Percentiles rank a stretch among this genome's conserved stretches.
Evolutionary conservation across 2,113 vertebrate genomes (phyloP).

Genomic region (Pterocles burchelli): DNA sequence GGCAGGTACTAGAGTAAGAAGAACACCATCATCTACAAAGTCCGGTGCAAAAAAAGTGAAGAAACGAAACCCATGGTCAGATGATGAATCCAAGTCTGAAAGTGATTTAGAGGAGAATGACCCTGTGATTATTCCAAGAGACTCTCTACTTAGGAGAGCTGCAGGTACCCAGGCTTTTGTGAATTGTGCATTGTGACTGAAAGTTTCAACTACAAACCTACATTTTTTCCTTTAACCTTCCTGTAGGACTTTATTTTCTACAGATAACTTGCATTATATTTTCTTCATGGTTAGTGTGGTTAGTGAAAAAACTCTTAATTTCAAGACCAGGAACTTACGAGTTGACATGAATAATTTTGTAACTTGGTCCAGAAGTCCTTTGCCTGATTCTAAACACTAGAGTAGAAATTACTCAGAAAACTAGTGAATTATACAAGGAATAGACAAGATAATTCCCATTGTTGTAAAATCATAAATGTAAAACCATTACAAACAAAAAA

Average conservation of each 20-base stretch:
- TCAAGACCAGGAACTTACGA: neutral
- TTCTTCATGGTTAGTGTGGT: neutral
- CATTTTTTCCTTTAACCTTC: neutral
- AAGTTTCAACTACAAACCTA: neutral
- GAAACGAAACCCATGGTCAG: constrained; percentile 98
- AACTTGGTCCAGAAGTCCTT: neutral
- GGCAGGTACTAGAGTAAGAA: constrained; percentile 88
- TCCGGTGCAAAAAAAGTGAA: constrained; percentile 86
- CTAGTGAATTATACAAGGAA: neutral
- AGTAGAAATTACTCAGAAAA: neutral
- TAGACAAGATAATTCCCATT: neutral
- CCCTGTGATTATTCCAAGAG: constrained; percentile 89
- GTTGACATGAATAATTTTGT: neutral
- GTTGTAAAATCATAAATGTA: too few species aligned
- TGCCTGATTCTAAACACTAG: neutral
- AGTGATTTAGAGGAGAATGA: constrained; percentile 90
- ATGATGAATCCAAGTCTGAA: constrained; percentile 93
- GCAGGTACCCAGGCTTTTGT: constrained; percentile 80
- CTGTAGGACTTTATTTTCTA: neutral
- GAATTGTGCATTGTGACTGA: neutral
- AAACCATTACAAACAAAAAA: neutral
- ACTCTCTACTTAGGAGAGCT: constrained; percentile 90
- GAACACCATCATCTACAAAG: constrained; percentile 83
- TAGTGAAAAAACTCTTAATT: neutral
- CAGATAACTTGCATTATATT: neutral